These are phyloP conservation scores for Probaryconus sp. DNA, from an alignment of 1,140 invertebrate species.

Conservation along the genomic window DNA sequence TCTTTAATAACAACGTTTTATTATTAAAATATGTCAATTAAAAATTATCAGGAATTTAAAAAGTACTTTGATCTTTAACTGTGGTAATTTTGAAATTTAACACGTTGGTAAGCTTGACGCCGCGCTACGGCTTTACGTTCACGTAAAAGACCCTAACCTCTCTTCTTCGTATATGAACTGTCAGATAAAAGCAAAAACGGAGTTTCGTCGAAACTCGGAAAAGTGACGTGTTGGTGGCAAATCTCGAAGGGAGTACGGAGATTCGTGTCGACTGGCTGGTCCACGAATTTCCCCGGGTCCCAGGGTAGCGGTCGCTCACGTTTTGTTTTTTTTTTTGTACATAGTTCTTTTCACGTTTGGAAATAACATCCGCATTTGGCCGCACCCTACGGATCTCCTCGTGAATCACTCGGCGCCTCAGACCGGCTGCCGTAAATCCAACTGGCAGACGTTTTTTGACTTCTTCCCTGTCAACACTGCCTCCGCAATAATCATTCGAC, in stretches of 20 bases:
- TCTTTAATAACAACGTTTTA: too few relatives aligned
- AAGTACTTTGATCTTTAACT: too few relatives aligned
- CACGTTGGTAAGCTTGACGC: too few relatives aligned
- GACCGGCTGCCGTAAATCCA: background rate
- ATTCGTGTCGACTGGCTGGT: slow-evolving; percentile 95
- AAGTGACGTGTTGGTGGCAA: slow-evolving; percentile 1
- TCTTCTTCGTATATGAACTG: slow-evolving; percentile 58
- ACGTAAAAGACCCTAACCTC: slow-evolving; percentile 60
- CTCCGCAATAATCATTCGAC: slow-evolving; percentile 59
- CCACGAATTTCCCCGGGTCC: slow-evolving; percentile 89
- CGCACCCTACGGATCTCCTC: slow-evolving; percentile 59
- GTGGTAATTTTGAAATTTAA: too few relatives aligned
- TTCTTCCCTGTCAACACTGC: slow-evolving; percentile 1
- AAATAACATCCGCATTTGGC: slow-evolving; percentile 45
- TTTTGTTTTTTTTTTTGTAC: too few relatives aligned
- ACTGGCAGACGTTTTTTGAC: background rate
- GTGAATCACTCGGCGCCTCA: slow-evolving; percentile 52
- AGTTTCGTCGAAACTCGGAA: slow-evolving; percentile 22
- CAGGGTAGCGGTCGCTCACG: slow-evolving; percentile 19
- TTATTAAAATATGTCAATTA: too few relatives aligned
- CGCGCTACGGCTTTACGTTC: too few relatives aligned
- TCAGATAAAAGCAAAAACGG: slow-evolving; percentile 50
- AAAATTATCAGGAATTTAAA: too few relatives aligned
- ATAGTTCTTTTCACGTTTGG: slow-evolving; percentile 7
- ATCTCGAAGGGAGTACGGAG: slow-evolving; percentile 59